Percentiles rank a stretch among this genome's conserved stretches.
phyloP scores from a whole-genome alignment of 2,888 invertebrate species.

The Pachymerium ferrugineum region DNA sequence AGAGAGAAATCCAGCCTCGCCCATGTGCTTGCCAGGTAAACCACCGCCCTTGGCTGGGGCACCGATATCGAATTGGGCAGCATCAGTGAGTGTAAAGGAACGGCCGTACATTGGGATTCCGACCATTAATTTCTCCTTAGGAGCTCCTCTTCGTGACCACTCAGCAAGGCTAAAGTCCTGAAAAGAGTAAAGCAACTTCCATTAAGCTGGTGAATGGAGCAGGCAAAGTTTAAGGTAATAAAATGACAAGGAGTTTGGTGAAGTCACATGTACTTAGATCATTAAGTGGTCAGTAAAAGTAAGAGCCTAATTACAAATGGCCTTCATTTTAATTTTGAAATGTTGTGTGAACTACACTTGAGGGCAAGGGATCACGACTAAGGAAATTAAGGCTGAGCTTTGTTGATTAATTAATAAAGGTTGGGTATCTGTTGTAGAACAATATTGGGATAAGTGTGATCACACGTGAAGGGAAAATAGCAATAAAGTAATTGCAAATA shows the following conservation, averaged over 20 bases:
- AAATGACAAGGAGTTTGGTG: not conserved
- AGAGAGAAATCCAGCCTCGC: constrained; percentile 88
- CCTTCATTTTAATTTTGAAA: not conserved
- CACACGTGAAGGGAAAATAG: too few relatives aligned
- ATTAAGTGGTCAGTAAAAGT: constrained; percentile 2
- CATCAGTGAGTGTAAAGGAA: constrained; percentile 79
- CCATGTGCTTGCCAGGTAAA: constrained; percentile 75
- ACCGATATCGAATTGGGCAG: constrained; percentile 84
- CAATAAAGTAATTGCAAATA: too few relatives aligned
- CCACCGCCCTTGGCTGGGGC: constrained; percentile 87
- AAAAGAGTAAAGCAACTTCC: not conserved
- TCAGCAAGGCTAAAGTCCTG: constrained; percentile 83
- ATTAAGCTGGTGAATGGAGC: constrained; percentile 11
- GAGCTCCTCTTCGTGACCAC: constrained; percentile 89
- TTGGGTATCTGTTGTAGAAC: too few relatives aligned
- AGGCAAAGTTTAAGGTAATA: not conserved
- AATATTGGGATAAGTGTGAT: too few relatives aligned
- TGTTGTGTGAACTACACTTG: not conserved
- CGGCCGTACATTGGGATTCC: constrained; percentile 93
- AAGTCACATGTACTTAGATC: not conserved
- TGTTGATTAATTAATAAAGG: too few relatives aligned
- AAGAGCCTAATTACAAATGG: not conserved
- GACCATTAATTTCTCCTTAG: constrained; percentile 87
- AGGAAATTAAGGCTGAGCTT: too few relatives aligned
- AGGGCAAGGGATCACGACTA: not conserved